These are phyloP conservation scores for Hestina assimilis DNA, from an alignment of 1,140 invertebrate genomes.

Conservation along the genomic window DNA sequence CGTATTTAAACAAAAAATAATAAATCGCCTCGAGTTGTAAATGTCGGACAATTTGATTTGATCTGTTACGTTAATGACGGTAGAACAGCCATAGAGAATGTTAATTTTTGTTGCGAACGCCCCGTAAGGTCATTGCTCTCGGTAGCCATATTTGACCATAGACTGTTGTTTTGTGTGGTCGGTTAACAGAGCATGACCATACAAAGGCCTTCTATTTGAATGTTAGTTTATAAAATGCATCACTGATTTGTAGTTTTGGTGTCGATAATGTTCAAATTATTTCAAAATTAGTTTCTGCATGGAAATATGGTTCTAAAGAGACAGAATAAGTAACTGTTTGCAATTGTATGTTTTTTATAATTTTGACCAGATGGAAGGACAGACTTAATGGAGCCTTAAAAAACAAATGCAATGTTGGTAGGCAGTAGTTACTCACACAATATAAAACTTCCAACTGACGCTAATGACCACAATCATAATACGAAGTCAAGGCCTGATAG, in stretches of 20 bases:
- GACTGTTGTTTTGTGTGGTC: conserved; percentile 51
- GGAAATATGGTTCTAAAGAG: too few relatives aligned
- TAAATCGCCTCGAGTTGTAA: conserved; percentile 33
- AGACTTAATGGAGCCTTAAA: too few relatives aligned
- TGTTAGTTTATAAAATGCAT: conserved; percentile 10
- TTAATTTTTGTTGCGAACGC: conserved; percentile 64
- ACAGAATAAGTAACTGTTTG: too few relatives aligned
- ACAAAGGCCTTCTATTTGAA: conserved; percentile 36
- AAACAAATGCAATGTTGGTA: too few relatives aligned
- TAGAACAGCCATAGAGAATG: conserved; percentile 58
- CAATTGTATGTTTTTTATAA: too few relatives aligned
- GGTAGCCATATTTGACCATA: conserved; percentile 63
- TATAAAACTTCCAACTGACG: too few relatives aligned
- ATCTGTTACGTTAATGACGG: conserved; percentile 53
- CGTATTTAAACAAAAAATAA: conserved; percentile 1
- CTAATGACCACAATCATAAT: neutral
- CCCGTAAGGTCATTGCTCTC: conserved; percentile 48
- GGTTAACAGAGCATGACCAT: conserved; percentile 68
- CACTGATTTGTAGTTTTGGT: conserved; percentile 11
- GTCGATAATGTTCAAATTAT: conserved; percentile 4
- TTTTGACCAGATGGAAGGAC: too few relatives aligned
- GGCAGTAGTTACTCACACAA: too few relatives aligned
- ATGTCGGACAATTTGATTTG: conserved; percentile 39
- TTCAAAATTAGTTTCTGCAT: neutral
- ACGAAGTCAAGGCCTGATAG: neutral